phyloP scores from a whole-genome alignment of 1,140 invertebrate species.

The Cylas formicarius region DNA sequence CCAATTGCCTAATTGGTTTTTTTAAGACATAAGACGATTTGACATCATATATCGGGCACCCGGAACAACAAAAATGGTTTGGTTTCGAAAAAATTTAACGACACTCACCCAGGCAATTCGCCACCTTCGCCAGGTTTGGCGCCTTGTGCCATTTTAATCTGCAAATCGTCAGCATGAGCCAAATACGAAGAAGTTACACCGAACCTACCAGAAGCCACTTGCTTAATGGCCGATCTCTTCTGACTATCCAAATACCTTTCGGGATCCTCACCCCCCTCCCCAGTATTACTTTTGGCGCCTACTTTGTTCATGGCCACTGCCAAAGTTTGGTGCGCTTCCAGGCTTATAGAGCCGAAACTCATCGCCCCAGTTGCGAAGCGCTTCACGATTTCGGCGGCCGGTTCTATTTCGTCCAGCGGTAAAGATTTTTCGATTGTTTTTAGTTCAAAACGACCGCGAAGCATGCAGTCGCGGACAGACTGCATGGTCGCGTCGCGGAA shows the following conservation, averaged over 20 bases:
- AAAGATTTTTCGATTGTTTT: slow-evolving; percentile 68
- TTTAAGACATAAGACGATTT: too few species aligned
- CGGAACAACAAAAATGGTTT: too few species aligned
- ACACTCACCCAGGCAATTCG: slow-evolving; percentile 79
- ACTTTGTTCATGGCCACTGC: slow-evolving; percentile 94
- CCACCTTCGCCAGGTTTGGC: slow-evolving; percentile 95
- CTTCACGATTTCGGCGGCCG: slow-evolving; percentile 92
- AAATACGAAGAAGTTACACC: slow-evolving; percentile 96
- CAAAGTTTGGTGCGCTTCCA: slow-evolving; percentile 91
- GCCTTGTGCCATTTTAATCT: slow-evolving; percentile 99
- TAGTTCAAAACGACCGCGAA: slow-evolving; percentile 88
- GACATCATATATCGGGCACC: too few species aligned
- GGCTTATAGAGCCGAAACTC: slow-evolving; percentile 88
- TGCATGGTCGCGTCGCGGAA: slow-evolving; percentile 84
- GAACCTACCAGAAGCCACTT: slow-evolving; percentile 96
- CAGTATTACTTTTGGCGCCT: slow-evolving; percentile 83
- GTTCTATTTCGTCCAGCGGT: slow-evolving; percentile 81
- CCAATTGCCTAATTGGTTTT: too few species aligned
- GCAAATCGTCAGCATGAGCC: slow-evolving; percentile 91
- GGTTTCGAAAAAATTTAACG: background rate
- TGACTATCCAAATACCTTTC: slow-evolving; percentile 71
- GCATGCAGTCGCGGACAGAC: slow-evolving; percentile 78
- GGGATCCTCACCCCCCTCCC: slow-evolving; percentile 88
- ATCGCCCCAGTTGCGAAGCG: slow-evolving; percentile 70
- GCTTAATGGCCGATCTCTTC: slow-evolving; percentile 74